These are phyloP conservation scores for Zeugodacus cucurbitae DNA, from an alignment of 1,140 invertebrate species.

Conservation along the genomic window DNA sequence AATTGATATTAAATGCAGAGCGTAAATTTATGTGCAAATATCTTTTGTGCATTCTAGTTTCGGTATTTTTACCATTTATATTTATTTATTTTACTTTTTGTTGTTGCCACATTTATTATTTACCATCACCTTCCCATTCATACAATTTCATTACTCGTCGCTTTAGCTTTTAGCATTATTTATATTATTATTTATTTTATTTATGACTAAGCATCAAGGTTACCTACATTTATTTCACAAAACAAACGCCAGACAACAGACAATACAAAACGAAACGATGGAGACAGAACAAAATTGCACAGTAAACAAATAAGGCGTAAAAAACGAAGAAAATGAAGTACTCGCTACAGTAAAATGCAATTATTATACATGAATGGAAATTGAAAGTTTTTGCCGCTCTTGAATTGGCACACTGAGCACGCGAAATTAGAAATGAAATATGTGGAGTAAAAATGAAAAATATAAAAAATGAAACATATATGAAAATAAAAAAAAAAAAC, in stretches of 20 bases:
- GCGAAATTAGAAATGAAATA: not conserved
- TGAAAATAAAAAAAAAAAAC: too few species aligned
- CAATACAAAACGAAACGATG: not conserved
- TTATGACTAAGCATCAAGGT: not conserved
- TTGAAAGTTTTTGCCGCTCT: not conserved
- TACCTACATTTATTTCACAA: conserved; percentile 4
- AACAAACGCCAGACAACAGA: not conserved
- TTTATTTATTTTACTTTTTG: not conserved
- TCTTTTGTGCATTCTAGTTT: not conserved
- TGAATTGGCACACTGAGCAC: not conserved
- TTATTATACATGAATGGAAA: not conserved
- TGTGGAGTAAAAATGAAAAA: too few species aligned
- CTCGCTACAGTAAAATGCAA: not conserved
- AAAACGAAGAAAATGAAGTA: not conserved
- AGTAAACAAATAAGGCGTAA: not conserved
- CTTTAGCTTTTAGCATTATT: not conserved
- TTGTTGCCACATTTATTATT: not conserved
- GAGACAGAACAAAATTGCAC: not conserved
- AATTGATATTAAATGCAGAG: too few species aligned
- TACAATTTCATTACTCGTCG: not conserved
- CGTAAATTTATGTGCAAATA: too few species aligned
- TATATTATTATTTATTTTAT: not conserved
- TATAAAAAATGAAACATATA: too few species aligned
- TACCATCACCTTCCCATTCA: not conserved
- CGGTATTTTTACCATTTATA: not conserved